Evolutionary conservation across 2,113 vertebrate species (phyloP).

Genomic region (Collichthys lucidus): DNA sequence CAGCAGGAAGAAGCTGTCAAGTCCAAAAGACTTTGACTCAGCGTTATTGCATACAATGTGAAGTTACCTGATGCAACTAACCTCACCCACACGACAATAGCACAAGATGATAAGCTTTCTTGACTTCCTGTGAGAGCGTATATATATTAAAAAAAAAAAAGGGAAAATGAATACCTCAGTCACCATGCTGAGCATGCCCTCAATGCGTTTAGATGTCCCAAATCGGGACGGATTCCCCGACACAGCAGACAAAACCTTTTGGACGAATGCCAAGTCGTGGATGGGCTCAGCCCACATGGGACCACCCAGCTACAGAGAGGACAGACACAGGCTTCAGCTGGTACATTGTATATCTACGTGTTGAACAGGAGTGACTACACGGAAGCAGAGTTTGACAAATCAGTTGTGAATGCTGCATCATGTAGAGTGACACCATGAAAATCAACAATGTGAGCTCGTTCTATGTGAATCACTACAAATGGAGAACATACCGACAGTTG

Average conservation of each 20-base stretch:
- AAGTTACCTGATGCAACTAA: neutral
- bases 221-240: slow-evolving; percentile 88
- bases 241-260: slow-evolving; percentile 85
- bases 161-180: slow-evolving; percentile 84
- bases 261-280: slow-evolving; percentile 87
- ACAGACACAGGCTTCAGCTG: slow-evolving; percentile 2
- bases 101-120: neutral
- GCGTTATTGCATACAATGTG: neutral
- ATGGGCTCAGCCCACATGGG: slow-evolving; percentile 92
- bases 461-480: neutral
- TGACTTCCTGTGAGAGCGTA: neutral
- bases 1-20: neutral
- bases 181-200: slow-evolving; percentile 90
- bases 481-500: neutral
- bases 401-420: neutral
- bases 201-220: slow-evolving; percentile 87
- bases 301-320: slow-evolving; percentile 85
- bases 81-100: neutral
- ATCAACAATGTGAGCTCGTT: too few species aligned
- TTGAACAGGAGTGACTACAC: neutral
- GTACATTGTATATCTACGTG: neutral
- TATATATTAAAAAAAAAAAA: too few species aligned
- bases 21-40: too few species aligned
- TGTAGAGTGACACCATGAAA: neutral
- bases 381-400: neutral